Evolutionary conservation across 2,113 vertebrate species (phyloP), one percentile per base, ranked within the genome.

Genomic region (Apodemus speciosus): DNA sequence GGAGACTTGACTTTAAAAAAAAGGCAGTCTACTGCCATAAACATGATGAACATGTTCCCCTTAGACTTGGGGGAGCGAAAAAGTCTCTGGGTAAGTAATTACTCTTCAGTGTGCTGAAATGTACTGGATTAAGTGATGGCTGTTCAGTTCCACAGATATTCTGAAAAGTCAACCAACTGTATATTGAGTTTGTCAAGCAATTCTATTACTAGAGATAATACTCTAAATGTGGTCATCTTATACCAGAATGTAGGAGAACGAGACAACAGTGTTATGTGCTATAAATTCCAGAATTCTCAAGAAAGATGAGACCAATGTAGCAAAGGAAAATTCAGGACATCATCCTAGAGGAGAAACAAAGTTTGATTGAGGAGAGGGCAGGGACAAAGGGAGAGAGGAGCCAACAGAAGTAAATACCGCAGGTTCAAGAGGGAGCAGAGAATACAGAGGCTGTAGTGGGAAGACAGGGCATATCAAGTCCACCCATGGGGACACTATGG

Each of bases 321-420:
- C 23, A 66, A 60, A 91, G 9, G 35, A 93, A 90, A 90, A 93
- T 46, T 51, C 14, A 89, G 62, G 93, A 53, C 18, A 91, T 75
- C 69, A 71, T 69, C 40, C 40, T n/a, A 69, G 56, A 89, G 15
- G 32, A 71, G n/a, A 91, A 92, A 94, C 76, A 35, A 43, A 71
- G 69, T 38, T 35, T 79, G 46, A 32, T 38, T 18, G 21, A 43
- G 18, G n/a, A 30, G 9, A 18, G 32, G 27, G 3, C 23, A 92
- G 23, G 81, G 62, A 69, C 46, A 15, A 88, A 69, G 66, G 66
- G 62, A 75, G 68, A 58, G 23, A 79, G 25, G 20, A n/a, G 25
- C n/a, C 51, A 43, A 49, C 14, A 81, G 56, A 90, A 84, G 60
- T 46, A 85, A 69, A 79, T 30, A 30, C 18, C 27, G 18, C 9